Percentiles rank a stretch among this genome's conserved stretches.
Conservation (phyloP, 2,888 invertebrate species). For the Linyphia triangularis region DNA sequence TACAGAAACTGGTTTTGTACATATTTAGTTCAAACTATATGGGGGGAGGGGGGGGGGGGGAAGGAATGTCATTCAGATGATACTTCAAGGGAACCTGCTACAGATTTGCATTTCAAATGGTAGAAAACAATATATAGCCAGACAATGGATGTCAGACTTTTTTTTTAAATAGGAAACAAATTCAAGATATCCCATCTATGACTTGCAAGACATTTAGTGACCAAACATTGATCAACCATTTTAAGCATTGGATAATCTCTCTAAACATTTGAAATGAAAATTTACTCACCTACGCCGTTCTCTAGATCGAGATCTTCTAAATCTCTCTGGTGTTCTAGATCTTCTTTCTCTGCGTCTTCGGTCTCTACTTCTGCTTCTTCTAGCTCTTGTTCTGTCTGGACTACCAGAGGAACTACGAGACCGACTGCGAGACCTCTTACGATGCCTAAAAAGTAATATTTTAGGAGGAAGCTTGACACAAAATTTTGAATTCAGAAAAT, state of each 20-base stretch:
- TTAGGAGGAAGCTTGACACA: too few species aligned
- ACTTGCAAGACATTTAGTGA: neutral
- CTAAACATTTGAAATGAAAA: neutral
- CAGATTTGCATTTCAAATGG: too few species aligned
- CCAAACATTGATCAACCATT: neutral
- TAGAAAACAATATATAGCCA: too few species aligned
- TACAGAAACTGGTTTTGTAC: too few species aligned
- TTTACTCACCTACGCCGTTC: conserved; percentile 52
- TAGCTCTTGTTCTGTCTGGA: conserved; percentile 43
- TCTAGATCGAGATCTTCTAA: conserved; percentile 71
- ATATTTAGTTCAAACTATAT: too few species aligned
- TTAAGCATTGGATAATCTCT: neutral
- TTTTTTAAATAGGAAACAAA: too few species aligned
- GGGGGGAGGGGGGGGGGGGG: too few species aligned
- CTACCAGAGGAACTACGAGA: conserved; percentile 71
- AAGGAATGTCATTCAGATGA: too few species aligned
- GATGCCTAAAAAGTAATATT: conserved; percentile 45
- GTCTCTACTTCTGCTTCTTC: conserved; percentile 65
- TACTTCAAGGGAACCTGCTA: too few species aligned
- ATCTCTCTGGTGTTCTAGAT: conserved; percentile 74
- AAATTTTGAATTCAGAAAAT: too few species aligned
- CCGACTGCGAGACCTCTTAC: conserved; percentile 56
- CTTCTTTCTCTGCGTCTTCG: conserved; percentile 57
- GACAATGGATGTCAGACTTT: too few species aligned
- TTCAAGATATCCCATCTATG: too few species aligned